Percentiles rank a stretch among this genome's conserved stretches.
Conservation (phyloP, 2,113 vertebrate genomes). For the Sorex araneus region DNA sequence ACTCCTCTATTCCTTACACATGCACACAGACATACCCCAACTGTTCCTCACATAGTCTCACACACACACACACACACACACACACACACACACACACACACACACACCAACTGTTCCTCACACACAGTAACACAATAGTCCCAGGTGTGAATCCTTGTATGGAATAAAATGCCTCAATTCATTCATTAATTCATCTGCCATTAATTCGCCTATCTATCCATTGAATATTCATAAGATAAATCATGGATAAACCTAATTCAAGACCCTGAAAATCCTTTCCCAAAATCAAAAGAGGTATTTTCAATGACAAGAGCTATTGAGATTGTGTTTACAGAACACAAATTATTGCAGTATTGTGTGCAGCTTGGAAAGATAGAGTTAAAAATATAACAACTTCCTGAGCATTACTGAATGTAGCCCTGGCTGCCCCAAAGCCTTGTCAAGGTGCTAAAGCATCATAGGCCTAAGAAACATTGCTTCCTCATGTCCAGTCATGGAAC, state of each 20-base stretch:
- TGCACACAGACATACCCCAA: too few relatives aligned
- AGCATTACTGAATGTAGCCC: too few relatives aligned
- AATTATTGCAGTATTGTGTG: not conserved
- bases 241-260: not conserved
- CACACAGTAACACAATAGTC: not conserved
- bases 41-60: too few relatives aligned
- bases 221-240: conserved; percentile 4
- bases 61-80: too few relatives aligned
- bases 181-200: not conserved
- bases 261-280: not conserved
- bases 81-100: too few relatives aligned
- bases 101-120: too few relatives aligned
- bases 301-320: not conserved
- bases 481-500: too few relatives aligned
- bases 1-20: too few relatives aligned
- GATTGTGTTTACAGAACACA: not conserved
- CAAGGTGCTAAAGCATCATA: too few relatives aligned
- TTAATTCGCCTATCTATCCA: conserved; percentile 6
- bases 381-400: too few relatives aligned
- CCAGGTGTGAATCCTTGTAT: not conserved
- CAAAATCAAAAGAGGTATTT: not conserved
- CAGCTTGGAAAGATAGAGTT: not conserved
- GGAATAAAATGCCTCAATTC: not conserved
- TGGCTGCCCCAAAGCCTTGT: too few relatives aligned
- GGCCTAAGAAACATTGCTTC: too few relatives aligned